Evolutionary conservation across 2,113 vertebrate species (phyloP).

Genomic region (Otocyon megalotis): DNA sequence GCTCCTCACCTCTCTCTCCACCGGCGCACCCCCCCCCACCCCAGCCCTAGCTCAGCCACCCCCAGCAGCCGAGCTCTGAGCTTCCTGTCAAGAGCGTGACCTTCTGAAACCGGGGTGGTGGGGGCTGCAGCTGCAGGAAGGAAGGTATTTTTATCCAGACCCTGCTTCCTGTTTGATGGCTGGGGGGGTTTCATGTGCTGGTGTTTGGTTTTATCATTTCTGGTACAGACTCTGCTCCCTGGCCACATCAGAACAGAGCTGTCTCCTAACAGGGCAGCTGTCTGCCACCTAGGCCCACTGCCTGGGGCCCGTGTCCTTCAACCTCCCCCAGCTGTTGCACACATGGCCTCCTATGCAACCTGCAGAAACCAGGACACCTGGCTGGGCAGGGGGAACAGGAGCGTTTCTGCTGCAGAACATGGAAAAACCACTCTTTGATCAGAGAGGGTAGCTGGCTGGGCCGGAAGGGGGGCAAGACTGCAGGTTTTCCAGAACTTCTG

Average conservation of each 20-base stretch:
- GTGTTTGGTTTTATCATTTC: constrained; percentile 59
- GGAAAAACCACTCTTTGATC: constrained; percentile 71
- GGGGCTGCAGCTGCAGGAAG: constrained; percentile 65
- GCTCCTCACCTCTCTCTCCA: not conserved
- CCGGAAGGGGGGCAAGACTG: not conserved
- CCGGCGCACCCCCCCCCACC: not conserved
- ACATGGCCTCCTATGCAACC: not conserved
- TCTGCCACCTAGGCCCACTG: not conserved
- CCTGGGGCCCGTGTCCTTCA: not conserved
- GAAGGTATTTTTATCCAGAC: constrained; percentile 67
- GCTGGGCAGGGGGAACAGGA: constrained; percentile 53
- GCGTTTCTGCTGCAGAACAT: constrained; percentile 46
- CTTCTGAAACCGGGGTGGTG: constrained; percentile 15
- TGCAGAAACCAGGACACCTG: constrained; percentile 46
- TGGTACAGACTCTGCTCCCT: not conserved
- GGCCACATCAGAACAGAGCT: not conserved
- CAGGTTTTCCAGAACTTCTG: constrained; percentile 15
- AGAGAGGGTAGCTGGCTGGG: not conserved
- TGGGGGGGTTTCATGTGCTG: constrained; percentile 21
- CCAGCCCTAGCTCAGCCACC: not conserved
- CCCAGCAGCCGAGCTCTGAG: not conserved
- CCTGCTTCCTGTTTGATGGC: constrained; percentile 69
- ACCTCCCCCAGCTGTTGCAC: not conserved
- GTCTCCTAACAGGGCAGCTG: not conserved
- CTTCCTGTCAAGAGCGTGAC: constrained; percentile 63